phyloP scores from a whole-genome alignment of 2,797 vertebrate species.

The Decapterus maruadsi region DNA sequence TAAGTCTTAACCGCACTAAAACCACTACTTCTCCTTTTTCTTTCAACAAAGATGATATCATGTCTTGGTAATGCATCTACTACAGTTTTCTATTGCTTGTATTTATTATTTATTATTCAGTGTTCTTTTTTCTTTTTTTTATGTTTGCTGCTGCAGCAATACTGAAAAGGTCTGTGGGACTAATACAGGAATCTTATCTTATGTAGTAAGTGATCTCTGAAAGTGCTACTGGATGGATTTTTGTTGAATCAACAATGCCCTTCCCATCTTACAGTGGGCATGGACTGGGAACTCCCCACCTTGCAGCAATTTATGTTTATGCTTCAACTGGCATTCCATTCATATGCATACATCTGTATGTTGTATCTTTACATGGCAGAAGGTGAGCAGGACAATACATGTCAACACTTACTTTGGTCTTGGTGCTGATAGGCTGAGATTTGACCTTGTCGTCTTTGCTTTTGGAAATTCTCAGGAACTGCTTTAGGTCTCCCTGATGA shows the following conservation, averaged over 20 bases:
- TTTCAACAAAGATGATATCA: not conserved
- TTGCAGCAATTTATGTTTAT: not conserved
- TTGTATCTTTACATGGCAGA: not conserved
- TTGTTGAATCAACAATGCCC: too few species aligned
- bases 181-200: too few species aligned
- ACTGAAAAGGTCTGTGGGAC: too few species aligned
- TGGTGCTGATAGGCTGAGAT: slow-evolving; percentile 93
- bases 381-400: not conserved
- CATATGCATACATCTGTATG: not conserved
- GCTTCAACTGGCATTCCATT: not conserved
- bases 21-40: not conserved
- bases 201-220: not conserved
- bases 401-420: slow-evolving; percentile 92
- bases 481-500: slow-evolving; percentile 94
- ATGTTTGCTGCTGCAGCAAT: too few species aligned
- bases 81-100: too few species aligned
- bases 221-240: not conserved
- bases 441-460: slow-evolving; percentile 96
- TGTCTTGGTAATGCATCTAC: not conserved
- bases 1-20: not conserved
- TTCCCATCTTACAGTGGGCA: too few species aligned
- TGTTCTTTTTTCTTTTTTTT: too few species aligned
- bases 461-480: slow-evolving; percentile 97
- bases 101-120: too few species aligned
- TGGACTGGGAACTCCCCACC: not conserved